Evolutionary conservation across 2,888 invertebrate genomes (phyloP).

Genomic region (Drosophila cracens): DNA sequence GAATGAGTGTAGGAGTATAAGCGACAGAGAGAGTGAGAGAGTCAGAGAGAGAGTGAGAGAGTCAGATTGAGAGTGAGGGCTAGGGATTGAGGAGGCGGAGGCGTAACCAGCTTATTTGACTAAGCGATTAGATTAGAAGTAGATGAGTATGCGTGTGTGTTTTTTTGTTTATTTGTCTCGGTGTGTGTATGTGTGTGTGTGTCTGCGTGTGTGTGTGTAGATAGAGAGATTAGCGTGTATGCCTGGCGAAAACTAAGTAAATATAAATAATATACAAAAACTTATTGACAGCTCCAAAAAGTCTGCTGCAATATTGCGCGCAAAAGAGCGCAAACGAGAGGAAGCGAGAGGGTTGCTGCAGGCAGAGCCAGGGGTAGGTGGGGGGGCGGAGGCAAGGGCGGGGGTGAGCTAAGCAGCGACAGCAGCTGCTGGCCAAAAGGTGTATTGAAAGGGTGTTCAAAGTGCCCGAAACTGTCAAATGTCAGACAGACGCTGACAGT

Average conservation of each 20-base stretch:
- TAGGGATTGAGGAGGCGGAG: conserved; percentile 29
- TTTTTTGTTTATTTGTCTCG: conserved; percentile 2
- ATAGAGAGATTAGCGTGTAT: conserved; percentile 47
- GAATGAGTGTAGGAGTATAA: conserved; percentile 2
- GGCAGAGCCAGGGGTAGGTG: not conserved
- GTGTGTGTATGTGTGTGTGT: conserved; percentile 6
- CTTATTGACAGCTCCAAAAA: conserved; percentile 69
- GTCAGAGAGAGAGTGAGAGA: conserved; percentile 1
- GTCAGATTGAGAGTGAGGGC: not conserved
- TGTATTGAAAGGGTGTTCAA: conserved; percentile 56
- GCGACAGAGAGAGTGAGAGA: not conserved
- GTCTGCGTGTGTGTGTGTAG: conserved; percentile 10
- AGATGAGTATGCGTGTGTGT: conserved; percentile 23
- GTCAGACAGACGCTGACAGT: conserved; percentile 72
- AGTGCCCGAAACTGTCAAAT: conserved; percentile 72
- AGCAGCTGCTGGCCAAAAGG: conserved; percentile 57
- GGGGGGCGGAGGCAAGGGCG: not conserved
- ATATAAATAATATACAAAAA: conserved; percentile 55
- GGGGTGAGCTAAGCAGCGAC: conserved; percentile 12
- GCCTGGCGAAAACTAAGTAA: conserved; percentile 46
- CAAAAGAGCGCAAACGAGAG: conserved; percentile 5
- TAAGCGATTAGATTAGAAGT: conserved; percentile 71
- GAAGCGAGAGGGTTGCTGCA: conserved; percentile 31
- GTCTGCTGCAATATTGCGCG: conserved; percentile 68
- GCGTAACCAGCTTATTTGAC: conserved; percentile 65